Base-by-base conservation (phyloP, 2,797 vertebrate genomes). In the Poeciliopsis infans region DNA sequence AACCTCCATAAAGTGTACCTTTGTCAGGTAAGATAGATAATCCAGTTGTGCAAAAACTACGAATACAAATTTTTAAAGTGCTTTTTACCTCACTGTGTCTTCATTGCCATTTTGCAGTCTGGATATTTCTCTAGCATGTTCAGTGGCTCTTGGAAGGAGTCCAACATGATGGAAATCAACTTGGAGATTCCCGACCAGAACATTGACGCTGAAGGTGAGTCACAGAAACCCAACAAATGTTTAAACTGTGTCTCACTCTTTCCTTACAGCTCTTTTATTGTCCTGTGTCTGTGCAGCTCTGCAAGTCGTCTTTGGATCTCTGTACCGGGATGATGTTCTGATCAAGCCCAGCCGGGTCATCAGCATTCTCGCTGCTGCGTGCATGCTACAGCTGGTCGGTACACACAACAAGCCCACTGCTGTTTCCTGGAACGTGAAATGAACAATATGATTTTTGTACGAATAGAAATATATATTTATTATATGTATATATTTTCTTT, bases 81-180 rank as follows among this genome's bases (percentile, higher is more conserved):
- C 6, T 47, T 33, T 16, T 6, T 3, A 8, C 43, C 8, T 61
- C 31, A 47, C 11, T n/a, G 49, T 64, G 55, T 33, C 47, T 25
- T 83, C 8, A 1, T 33, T 39, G 46, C 23, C 18, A 72, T 76
- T 51, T 11, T 92, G 0, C 82, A 99, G 98, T 99, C 98, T 2
- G 98, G 98, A 25, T 99, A 99, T 95, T 99, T 99, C 92, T 98
- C 97, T 90, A 99, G 98, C 90, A 99, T 99, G 98, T 99, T 99
- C 95, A 99, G 98, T 66, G 98, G 98, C 53, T 99, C 98, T 55
- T 99, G 98, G 98, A 99, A 97, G 86, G 98, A 99, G 90, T 99
- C 98, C 18, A 97, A 92, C 90, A 99, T 99, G 98, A 97, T 96
- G 85, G 95, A 95, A 85, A 99, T 99, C 83, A 97, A 97, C 91